A percentile compares a stretch with the other conserved stretches of the same genome.
Evolutionary conservation across 2,113 vertebrate species (phyloP).

Genomic region (Tor tambroides): DNA sequence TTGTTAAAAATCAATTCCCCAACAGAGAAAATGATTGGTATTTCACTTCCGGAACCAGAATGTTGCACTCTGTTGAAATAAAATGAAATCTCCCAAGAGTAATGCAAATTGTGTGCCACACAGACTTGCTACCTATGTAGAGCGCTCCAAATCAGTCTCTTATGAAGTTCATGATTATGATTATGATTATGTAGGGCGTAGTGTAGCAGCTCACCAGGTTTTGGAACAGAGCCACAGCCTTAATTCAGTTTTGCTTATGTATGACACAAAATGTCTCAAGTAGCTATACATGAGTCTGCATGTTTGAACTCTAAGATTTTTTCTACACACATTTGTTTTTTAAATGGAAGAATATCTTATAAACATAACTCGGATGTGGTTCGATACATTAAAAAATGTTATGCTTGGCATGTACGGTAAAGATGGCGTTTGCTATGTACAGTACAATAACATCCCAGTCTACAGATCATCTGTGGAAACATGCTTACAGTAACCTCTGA

Average conservation of each 20-base stretch:
- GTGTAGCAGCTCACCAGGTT: neutral
- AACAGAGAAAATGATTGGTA: neutral
- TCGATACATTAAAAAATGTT: neutral
- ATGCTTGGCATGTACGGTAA: neutral
- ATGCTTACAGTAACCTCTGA: neutral
- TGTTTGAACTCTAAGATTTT: neutral
- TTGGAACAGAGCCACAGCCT: neutral
- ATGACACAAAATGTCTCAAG: neutral
- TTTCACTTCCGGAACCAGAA: neutral
- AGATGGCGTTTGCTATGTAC: neutral
- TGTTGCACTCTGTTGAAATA: neutral
- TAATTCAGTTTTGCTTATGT: neutral
- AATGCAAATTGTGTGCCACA: neutral
- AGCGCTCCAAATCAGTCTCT: neutral
- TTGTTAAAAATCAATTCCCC: neutral
- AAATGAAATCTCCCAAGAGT: neutral
- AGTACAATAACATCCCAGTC: neutral
- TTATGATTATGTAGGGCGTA: neutral
- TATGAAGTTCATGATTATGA: neutral
- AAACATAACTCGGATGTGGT: neutral
- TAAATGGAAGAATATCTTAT: neutral
- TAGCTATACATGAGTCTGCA: neutral
- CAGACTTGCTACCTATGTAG: neutral
- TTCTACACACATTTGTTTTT: neutral
- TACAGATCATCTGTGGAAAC: neutral